phyloP scores from a whole-genome alignment of 2,113 vertebrate genomes.

The Coturnix japonica region DNA sequence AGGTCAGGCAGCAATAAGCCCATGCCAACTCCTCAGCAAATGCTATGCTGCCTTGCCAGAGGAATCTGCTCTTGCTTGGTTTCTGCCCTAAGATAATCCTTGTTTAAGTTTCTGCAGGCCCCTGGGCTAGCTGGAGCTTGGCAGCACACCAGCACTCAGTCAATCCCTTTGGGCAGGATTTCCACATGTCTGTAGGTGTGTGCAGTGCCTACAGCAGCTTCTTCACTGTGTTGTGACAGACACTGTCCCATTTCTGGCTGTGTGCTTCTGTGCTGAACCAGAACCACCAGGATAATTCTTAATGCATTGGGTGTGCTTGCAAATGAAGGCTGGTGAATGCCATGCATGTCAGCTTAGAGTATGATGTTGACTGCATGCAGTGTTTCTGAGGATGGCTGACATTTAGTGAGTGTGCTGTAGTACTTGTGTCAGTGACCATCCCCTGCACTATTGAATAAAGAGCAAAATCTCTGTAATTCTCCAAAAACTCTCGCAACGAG shows the following conservation, averaged over 20 bases:
- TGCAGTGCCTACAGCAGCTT: neutral
- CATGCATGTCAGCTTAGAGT: neutral
- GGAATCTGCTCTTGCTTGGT: neutral
- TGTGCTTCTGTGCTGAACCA: neutral
- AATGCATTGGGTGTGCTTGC: neutral
- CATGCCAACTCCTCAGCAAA: neutral
- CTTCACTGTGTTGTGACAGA: neutral
- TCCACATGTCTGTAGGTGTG: neutral
- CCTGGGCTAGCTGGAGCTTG: neutral
- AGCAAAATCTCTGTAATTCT: neutral
- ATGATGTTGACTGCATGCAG: rapidly evolving
- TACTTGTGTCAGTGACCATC: neutral
- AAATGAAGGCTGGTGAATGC: neutral
- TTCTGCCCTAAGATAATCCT: neutral
- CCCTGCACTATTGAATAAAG: neutral
- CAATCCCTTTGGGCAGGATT: neutral
- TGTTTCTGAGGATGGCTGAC: rapidly evolving
- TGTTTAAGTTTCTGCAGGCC: neutral
- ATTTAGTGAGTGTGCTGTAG: neutral
- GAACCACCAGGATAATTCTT: neutral
- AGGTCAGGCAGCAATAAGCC: neutral
- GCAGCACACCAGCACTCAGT: neutral
- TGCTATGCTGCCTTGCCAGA: neutral
- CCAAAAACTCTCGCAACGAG: rapidly evolving
- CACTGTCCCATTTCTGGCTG: rapidly evolving